These are phyloP conservation scores for Autographa gamma DNA, from an alignment of 2,888 invertebrate genomes.

Conservation along the genomic window DNA sequence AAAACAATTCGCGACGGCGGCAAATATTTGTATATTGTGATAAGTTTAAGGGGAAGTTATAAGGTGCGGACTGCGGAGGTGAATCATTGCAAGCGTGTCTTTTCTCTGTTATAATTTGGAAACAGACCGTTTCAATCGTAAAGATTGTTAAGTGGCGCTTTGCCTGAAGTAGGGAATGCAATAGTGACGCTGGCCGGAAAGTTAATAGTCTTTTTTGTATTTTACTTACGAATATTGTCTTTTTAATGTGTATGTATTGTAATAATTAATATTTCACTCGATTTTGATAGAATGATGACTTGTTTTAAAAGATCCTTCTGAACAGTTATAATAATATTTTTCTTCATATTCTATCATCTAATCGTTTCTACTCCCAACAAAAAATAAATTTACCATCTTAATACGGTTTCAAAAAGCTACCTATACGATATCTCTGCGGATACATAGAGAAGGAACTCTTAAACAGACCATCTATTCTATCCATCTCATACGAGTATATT, in stretches of 20 bases:
- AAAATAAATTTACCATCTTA: too few species aligned
- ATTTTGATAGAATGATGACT: too few species aligned
- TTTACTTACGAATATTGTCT: too few species aligned
- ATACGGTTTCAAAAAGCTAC: too few species aligned
- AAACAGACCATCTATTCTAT: not conserved
- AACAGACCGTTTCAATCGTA: conserved; percentile 23
- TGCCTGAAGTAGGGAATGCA: not conserved
- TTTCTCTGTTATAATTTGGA: conserved; percentile 33
- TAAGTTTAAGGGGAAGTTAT: conserved; percentile 48
- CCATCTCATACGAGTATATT: conserved; percentile 15
- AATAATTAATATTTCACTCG: too few species aligned
- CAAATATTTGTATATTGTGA: conserved; percentile 63
- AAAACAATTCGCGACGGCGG: conserved; percentile 25
- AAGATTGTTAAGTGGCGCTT: conserved; percentile 6
- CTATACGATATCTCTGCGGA: not conserved
- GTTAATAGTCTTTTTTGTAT: too few species aligned
- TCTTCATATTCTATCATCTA: too few species aligned
- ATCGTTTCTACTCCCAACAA: too few species aligned
- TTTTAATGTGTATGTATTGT: too few species aligned
- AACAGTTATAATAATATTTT: too few species aligned
- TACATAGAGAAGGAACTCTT: not conserved
- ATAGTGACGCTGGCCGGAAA: not conserved
- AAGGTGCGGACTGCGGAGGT: conserved; percentile 33
- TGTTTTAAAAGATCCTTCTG: too few species aligned
- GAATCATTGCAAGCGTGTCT: conserved; percentile 43